A percentile compares a stretch with the other conserved stretches of the same genome.
phyloP scores from a whole-genome alignment of 2,113 vertebrate genomes.

The Cynocephalus volans region DNA sequence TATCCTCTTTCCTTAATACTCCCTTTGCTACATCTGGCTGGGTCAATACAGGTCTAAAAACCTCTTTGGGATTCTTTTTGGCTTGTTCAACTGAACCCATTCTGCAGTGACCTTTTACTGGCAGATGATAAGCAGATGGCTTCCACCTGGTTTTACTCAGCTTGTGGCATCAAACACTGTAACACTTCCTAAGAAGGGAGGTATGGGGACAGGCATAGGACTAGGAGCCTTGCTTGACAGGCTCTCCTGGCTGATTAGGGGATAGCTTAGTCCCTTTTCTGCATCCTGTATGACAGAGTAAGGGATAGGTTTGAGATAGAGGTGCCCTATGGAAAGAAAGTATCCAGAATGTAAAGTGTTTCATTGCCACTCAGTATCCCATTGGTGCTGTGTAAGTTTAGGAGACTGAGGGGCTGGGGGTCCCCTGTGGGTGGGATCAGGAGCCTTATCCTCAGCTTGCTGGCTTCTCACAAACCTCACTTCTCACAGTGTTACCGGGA shows the following conservation, averaged over 20 bases:
- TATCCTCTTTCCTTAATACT: background rate
- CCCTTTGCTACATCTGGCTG: slow-evolving; percentile 19
- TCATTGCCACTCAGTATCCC: background rate
- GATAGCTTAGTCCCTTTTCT: background rate
- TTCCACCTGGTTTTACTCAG: slow-evolving; percentile 79
- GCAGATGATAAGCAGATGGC: slow-evolving; percentile 79
- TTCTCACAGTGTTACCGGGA: slow-evolving; percentile 94
- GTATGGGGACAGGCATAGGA: background rate
- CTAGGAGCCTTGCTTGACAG: slow-evolving; percentile 45
- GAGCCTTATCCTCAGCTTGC: background rate
- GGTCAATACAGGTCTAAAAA: background rate
- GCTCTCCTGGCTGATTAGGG: slow-evolving; percentile 42
- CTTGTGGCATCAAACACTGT: slow-evolving; percentile 62
- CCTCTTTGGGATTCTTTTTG: slow-evolving; percentile 53
- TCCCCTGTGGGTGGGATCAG: background rate
- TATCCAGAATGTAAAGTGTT: background rate
- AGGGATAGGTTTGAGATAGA: background rate
- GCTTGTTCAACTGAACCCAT: slow-evolving; percentile 25
- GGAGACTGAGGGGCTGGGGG: background rate
- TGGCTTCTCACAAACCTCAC: background rate
- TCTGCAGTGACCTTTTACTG: slow-evolving; percentile 69
- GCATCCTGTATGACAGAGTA: background rate
- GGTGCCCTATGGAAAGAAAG: background rate
- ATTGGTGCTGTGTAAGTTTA: background rate
- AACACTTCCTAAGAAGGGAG: slow-evolving; percentile 54